These are phyloP conservation scores for Ophion costatus DNA, from an alignment of 2,888 invertebrate genomes.

Conservation along the genomic window DNA sequence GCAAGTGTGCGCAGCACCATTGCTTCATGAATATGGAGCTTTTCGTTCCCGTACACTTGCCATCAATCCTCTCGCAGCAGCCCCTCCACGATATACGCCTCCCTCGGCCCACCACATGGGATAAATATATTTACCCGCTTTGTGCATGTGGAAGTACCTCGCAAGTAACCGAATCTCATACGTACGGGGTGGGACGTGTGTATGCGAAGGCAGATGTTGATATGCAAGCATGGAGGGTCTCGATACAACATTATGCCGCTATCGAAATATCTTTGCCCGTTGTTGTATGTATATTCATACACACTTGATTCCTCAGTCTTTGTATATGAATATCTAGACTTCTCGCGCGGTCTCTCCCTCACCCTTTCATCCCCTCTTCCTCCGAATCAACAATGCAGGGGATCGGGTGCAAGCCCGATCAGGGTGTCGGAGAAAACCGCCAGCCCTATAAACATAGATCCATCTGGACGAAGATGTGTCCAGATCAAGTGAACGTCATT, in stretches of 20 bases:
- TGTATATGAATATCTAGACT: slow-evolving; percentile 32
- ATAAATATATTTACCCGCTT: slow-evolving; percentile 62
- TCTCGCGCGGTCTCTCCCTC: slow-evolving; percentile 31
- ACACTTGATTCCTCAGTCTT: slow-evolving; percentile 23
- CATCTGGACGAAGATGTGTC: background rate
- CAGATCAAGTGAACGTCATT: slow-evolving; percentile 66
- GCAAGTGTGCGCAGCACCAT: slow-evolving; percentile 74
- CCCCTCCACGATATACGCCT: slow-evolving; percentile 36
- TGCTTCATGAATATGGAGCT: slow-evolving; percentile 82
- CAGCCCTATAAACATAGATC: slow-evolving; percentile 30
- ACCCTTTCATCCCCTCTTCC: slow-evolving; percentile 42
- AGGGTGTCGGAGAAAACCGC: background rate
- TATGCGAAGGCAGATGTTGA: slow-evolving; percentile 28
- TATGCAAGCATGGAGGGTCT: slow-evolving; percentile 51
- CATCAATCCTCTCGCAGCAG: slow-evolving; percentile 56
- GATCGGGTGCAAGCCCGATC: slow-evolving; percentile 28
- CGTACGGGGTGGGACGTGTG: slow-evolving; percentile 17
- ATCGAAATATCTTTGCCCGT: slow-evolving; percentile 47
- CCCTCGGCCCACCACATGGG: slow-evolving; percentile 57
- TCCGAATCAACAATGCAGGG: slow-evolving; percentile 44
- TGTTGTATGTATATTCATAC: slow-evolving; percentile 29
- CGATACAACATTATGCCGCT: slow-evolving; percentile 56
- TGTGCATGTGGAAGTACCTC: slow-evolving; percentile 65
- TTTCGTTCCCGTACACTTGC: slow-evolving; percentile 80
- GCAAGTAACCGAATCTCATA: slow-evolving; percentile 19